Base-by-base conservation (phyloP, 1,140 invertebrate genomes). In the Drosophila murphyi region DNA sequence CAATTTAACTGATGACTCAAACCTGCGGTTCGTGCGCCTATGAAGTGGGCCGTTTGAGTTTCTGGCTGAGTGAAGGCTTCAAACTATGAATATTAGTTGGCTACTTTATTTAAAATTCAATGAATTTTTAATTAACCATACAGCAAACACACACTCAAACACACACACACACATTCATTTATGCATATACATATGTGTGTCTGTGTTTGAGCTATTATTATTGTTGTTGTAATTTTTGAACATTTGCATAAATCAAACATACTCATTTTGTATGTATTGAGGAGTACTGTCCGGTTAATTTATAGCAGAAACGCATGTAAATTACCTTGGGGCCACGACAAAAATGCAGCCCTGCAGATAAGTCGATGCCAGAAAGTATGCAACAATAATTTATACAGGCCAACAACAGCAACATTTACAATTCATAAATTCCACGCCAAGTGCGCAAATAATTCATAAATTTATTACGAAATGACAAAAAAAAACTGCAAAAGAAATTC, bases 401-500 rank as follows among this genome's bases (percentile, higher is more conserved):
- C 31, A 41, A 8, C 28, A 57, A 52, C 8, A 45, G 31, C 12
- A 12, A 7, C 34, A 78, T 80, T 85, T 85, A 72, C 74, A 85
- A 77, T 85, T 80, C 76, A 86, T 85, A 86, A 86, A 86, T 86
- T 80, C 74, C 65, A 82, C 72, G 41, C 64, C 76, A 76, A 83
- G 75, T 62, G 74, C 57, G 74, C 82, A 86, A 86, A 86, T 86
- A 86, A 80, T 85, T 86, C 74, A 86, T 80, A 86, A 86, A 86
- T 80, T 78, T 81, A 61, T 72, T 65, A 62, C 76, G 51, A 45
- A 65, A 74, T 52, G 60, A 31, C 47, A n/a, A 70, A 48, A 72
- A 64, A 54, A 69, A 52, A 61, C 6, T 28, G 8, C 12, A 12
- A 45, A 63, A 71, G 48, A 71, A 80, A 80, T 47, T 43, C 57